Conservation (phyloP, 2,113 vertebrate species). For the Protobothrops mucrosquamatus region DNA sequence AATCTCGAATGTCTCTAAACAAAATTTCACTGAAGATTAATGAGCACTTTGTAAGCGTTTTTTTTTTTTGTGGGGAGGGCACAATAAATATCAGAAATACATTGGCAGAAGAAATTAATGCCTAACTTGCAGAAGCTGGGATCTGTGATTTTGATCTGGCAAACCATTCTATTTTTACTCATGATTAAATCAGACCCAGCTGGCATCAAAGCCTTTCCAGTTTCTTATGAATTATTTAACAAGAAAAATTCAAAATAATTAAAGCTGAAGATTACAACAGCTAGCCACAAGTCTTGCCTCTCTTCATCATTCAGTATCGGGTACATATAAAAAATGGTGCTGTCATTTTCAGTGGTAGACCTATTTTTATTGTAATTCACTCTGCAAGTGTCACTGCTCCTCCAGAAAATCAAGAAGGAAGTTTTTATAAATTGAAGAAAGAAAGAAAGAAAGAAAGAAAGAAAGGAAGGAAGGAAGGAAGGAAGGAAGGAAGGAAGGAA, state of each 20-base stretch:
- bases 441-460: too few species aligned
- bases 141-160: conserved; percentile 27
- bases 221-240: conserved; percentile 31
- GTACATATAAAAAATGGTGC: not conserved
- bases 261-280: not conserved
- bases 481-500: too few species aligned
- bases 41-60: not conserved
- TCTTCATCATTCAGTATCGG: not conserved
- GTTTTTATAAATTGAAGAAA: not conserved
- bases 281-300: not conserved
- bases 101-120: conserved; percentile 40
- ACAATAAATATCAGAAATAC: not conserved
- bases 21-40: not conserved
- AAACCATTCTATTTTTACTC: conserved; percentile 17
- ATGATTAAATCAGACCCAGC: conserved; percentile 15
- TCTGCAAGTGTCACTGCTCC: not conserved
- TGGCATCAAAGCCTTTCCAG: conserved; percentile 31
- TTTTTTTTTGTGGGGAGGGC: not conserved
- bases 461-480: too few species aligned
- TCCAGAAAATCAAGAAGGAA: not conserved
- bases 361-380: not conserved
- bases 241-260: not conserved
- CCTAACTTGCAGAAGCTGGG: not conserved
- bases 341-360: not conserved
- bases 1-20: not conserved